These are phyloP conservation scores for Corticium candelabrum DNA, from an alignment of 37 sponge, comb jelly and placozoan genomes.

Conservation along the genomic window DNA sequence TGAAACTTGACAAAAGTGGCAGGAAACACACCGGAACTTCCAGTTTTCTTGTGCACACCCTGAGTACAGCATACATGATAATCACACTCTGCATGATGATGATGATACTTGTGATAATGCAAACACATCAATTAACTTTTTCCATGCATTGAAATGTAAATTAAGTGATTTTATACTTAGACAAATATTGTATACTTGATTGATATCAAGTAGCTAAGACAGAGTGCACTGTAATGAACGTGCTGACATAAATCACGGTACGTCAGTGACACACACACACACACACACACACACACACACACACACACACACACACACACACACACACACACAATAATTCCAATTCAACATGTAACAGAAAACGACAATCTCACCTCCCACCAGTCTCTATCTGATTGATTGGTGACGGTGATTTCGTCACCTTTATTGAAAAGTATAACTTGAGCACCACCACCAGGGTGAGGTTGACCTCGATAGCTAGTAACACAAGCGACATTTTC, in stretches of 20 bases:
- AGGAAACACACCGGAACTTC: constrained; percentile 59
- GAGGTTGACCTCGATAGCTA: constrained; percentile 15
- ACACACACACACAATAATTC: too few relatives aligned
- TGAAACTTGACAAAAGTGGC: constrained; percentile 16
- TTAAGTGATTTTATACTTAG: too few relatives aligned
- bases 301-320: constrained; percentile 7
- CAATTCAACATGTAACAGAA: too few relatives aligned
- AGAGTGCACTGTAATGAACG: constrained; percentile 12
- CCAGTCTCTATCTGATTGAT: constrained; percentile 40
- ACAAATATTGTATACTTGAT: too few relatives aligned
- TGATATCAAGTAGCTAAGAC: too few relatives aligned
- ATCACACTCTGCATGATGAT: too few relatives aligned
- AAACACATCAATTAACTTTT: too few relatives aligned
- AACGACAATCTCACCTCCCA: too few relatives aligned
- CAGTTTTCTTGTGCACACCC: constrained; percentile 40
- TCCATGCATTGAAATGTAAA: too few relatives aligned
- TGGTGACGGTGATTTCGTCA: constrained; percentile 53
- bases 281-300: neutral
- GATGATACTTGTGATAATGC: too few relatives aligned
- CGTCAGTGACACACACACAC: neutral
- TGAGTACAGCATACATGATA: too few relatives aligned
- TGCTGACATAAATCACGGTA: neutral
- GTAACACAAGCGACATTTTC: neutral
- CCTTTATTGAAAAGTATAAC: constrained; percentile 56
- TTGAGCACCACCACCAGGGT: constrained; percentile 23